A percentile compares a stretch with the other conserved stretches of the same genome.
These are phyloP conservation scores for Plecturocebus donacophilus DNA, from an alignment of 2,113 vertebrate species.

Conservation along the genomic window DNA sequence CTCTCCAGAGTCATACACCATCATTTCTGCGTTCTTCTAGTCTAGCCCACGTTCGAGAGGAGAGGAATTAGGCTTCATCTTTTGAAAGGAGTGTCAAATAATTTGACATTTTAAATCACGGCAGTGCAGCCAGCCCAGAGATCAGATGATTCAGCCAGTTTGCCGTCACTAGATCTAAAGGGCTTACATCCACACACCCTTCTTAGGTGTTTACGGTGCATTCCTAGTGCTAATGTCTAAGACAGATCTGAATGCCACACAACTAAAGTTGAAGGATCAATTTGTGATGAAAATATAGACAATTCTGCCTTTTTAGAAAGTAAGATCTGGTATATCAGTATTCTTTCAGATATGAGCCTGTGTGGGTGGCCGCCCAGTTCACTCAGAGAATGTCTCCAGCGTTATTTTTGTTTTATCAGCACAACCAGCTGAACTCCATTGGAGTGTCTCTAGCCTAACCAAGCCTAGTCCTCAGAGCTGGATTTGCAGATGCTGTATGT, in stretches of 20 bases:
- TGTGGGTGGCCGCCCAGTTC: not conserved
- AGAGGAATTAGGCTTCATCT: not conserved
- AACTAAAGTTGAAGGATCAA: not conserved
- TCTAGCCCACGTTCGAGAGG: not conserved
- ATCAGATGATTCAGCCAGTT: not conserved
- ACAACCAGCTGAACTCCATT: not conserved
- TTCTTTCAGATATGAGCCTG: not conserved
- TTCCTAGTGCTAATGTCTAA: not conserved
- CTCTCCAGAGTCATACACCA: not conserved
- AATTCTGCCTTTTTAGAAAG: not conserved
- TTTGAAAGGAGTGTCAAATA: not conserved
- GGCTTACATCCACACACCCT: not conserved
- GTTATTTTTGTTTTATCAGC: not conserved
- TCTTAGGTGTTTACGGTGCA: not conserved
- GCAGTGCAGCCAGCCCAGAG: not conserved
- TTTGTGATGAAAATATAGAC: not conserved
- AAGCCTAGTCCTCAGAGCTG: not conserved
- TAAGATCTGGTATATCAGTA: not conserved
- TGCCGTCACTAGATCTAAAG: not conserved
- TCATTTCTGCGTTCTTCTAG: not conserved
- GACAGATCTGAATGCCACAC: not conserved
- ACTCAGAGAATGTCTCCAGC: not conserved
- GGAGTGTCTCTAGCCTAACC: not conserved
- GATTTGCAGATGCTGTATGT: not conserved
- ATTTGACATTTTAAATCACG: not conserved